Percentiles rank a stretch among this genome's conserved stretches.
Conservation (phyloP, 2,888 invertebrate genomes). For the Poecilobothrus nobilitatus region DNA sequence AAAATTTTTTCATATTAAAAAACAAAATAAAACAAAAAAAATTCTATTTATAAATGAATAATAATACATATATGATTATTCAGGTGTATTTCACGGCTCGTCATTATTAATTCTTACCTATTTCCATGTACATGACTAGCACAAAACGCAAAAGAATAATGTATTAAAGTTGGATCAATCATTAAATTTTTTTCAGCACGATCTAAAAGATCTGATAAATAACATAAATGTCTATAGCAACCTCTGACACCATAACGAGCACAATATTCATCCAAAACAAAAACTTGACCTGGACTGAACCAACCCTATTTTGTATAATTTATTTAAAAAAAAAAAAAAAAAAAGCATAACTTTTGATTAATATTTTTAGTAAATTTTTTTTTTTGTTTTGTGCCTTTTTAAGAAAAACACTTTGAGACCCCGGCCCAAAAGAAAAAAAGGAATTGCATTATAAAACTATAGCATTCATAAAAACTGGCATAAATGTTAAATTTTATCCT, state of each 20-base stretch:
- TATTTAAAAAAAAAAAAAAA: conserved; percentile 14
- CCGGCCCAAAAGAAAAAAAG: too few species aligned
- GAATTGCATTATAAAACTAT: too few species aligned
- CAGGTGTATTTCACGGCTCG: not conserved
- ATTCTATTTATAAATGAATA: conserved; percentile 4
- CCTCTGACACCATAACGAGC: conserved; percentile 95
- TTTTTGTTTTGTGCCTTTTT: not conserved
- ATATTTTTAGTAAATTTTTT: not conserved
- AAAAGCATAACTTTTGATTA: not conserved
- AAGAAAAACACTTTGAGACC: too few species aligned
- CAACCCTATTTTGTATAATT: conserved; percentile 63
- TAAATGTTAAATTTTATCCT: too few species aligned
- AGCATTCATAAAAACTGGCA: too few species aligned
- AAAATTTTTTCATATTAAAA: too few species aligned
- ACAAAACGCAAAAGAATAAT: conserved; percentile 99
- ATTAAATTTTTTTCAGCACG: conserved; percentile 88
- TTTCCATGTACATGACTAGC: conserved; percentile 99
- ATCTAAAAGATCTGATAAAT: conserved; percentile 89
- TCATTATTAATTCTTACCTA: conserved; percentile 54
- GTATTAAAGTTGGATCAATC: conserved; percentile 97
- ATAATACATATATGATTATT: not conserved
- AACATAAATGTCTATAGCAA: conserved; percentile 93
- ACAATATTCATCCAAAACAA: conserved; percentile 96
- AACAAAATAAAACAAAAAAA: too few species aligned
- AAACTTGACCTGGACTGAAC: conserved; percentile 99